A percentile compares a stretch with the other conserved stretches of the same genome.
These are phyloP conservation scores for Scolopax mira DNA, from an alignment of 2,113 vertebrate genomes.

Conservation along the genomic window DNA sequence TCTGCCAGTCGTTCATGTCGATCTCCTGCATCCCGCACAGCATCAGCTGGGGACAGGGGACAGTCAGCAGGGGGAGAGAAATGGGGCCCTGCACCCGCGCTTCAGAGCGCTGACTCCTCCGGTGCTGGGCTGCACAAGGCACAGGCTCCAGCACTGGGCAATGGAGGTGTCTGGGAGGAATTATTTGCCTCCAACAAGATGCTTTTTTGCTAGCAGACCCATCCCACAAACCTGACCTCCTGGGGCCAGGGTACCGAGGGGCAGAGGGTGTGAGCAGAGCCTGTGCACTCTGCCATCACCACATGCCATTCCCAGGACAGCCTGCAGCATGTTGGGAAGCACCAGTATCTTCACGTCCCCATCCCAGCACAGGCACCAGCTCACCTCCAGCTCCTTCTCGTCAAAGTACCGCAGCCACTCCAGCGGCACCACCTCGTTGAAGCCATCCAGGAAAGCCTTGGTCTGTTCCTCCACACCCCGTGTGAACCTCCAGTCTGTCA, in stretches of 20 bases:
- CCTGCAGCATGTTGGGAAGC: background rate
- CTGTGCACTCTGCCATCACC: fast-evolving
- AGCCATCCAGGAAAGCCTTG: conserved; percentile 95
- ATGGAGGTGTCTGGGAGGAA: background rate
- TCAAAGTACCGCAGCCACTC: conserved; percentile 98
- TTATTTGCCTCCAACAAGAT: fast-evolving
- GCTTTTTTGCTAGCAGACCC: fast-evolving
- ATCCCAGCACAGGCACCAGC: fast-evolving
- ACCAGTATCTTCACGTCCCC: fast-evolving
- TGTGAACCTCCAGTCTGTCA: conserved; percentile 96
- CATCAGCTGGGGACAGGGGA: conserved; percentile 84
- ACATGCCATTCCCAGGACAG: fast-evolving
- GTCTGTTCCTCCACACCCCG: conserved; percentile 97
- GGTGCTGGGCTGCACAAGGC: background rate
- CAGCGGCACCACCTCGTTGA: conserved; percentile 95
- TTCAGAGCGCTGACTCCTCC: fast-evolving
- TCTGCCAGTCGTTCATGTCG: conserved; percentile 95
- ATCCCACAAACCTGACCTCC: background rate
- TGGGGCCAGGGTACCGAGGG: fast-evolving
- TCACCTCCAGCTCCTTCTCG: conserved; percentile 91
- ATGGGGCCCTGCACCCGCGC: fast-evolving
- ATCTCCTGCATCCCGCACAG: conserved; percentile 99
- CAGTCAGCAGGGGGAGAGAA: background rate
- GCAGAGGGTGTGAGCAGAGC: background rate
- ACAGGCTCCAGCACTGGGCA: too few relatives aligned